Base-by-base conservation (phyloP, 64 coral and sea anemone species). In the Stichodactyla helianthus region DNA sequence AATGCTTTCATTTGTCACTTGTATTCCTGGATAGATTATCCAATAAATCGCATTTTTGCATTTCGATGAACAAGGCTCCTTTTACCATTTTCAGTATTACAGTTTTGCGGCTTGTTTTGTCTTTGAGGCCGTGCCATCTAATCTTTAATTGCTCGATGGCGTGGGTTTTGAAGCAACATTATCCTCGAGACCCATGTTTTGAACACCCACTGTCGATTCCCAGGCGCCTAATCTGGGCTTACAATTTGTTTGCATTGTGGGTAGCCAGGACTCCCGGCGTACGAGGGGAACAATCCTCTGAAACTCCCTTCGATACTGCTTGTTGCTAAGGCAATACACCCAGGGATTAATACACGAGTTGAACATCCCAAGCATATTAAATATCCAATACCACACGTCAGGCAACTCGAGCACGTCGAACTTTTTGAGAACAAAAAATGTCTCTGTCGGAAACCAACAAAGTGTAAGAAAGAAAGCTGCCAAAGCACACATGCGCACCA, bases 361-460 rank as follows among this genome's bases (percentile, higher is more conserved):
- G 31, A 83, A 89, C 88, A 89, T 89, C 14, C 20, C 57, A 5
- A 89, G 60, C 16, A 83, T 19, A 8, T 62, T 82, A 8, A 59
- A 60, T 1, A 52, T 54, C 55, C 57, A 63, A 28, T 89, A 82
- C 18, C 71, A 20, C 6, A 62, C 35, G 8, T 56, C 77, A 7
- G 50, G 50, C 12, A 89, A 10, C 10, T 10, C 16, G 5, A 88
- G 86, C 19, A 88, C 19, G 31, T 56, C 50, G 23, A 84, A 88
- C 1, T 76, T 77, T n/a, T 83, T 87, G 12, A 93, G 56, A 15
- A 88, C 56, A 60, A 87, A 93, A 52, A 88, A 51, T 7, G 70
- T 84, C 16, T 93, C 86, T 10, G 86, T 84, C 3, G 91, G 91
- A 85, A 93, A 88, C 91, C 91, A 93, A 80, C 91, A 93, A 14